A percentile compares a stretch with the other conserved stretches of the same genome.
These are phyloP conservation scores for Mylabris sibirica DNA, from an alignment of 2,888 invertebrate genomes.

Conservation along the genomic window DNA sequence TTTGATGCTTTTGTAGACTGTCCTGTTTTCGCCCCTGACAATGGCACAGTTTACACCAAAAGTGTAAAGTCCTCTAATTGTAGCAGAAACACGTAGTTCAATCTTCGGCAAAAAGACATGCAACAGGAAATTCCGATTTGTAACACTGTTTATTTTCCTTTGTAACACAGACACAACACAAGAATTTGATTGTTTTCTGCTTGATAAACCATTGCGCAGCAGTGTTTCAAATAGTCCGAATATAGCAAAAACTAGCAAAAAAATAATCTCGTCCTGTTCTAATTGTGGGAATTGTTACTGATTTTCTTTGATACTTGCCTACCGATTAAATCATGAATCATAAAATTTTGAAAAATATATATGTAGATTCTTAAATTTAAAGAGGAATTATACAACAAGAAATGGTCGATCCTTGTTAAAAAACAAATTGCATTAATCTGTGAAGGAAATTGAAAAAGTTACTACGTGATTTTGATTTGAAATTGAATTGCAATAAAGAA, in stretches of 20 bases:
- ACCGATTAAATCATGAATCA: neutral
- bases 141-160: constrained; percentile 35
- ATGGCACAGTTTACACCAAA: neutral
- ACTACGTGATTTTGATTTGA: constrained; percentile 38
- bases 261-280: constrained; percentile 29
- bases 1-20: too few species aligned
- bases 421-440: too few species aligned
- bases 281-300: constrained; percentile 39
- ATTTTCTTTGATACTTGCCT: constrained; percentile 26
- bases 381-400: constrained; percentile 13
- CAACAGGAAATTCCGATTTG: constrained; percentile 39
- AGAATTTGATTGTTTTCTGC: constrained; percentile 36
- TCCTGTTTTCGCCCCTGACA: too few species aligned
- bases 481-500: too few species aligned
- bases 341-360: too few species aligned
- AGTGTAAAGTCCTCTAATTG: too few species aligned
- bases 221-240: constrained; percentile 35
- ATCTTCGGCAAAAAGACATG: constrained; percentile 32
- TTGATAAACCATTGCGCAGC: constrained; percentile 28
- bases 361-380: too few species aligned
- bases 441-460: constrained; percentile 41
- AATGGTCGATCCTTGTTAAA: constrained; percentile 35
- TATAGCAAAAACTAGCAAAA: constrained; percentile 32
- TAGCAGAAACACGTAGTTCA: neutral
- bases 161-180: constrained; percentile 24